Conservation (phyloP, 2,888 invertebrate species). For the Eristalis arbustorum region DNA sequence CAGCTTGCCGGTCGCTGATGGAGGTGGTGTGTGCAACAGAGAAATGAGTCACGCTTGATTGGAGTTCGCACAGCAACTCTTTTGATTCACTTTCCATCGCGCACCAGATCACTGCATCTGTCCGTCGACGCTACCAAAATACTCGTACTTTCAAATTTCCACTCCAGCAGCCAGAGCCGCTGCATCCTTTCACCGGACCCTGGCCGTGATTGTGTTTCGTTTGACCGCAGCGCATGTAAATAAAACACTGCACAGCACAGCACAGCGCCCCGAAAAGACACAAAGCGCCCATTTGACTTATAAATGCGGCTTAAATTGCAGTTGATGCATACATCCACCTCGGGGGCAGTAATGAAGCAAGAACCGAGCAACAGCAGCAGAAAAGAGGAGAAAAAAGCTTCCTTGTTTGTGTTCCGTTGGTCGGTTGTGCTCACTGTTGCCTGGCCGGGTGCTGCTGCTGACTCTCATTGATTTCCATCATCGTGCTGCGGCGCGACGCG, state of each 20-base stretch:
- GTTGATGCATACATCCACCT: slow-evolving; percentile 51
- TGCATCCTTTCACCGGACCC: slow-evolving; percentile 43
- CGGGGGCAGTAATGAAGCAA: slow-evolving; percentile 37
- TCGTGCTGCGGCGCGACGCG: slow-evolving; percentile 32
- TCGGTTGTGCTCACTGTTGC: not conserved
- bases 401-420: slow-evolving; percentile 58
- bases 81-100: slow-evolving; percentile 15
- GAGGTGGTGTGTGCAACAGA: slow-evolving; percentile 27
- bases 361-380: no score
- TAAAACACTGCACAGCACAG: not conserved
- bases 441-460: slow-evolving; percentile 17
- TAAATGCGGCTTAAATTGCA: slow-evolving; percentile 51
- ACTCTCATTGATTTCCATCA: slow-evolving; percentile 63
- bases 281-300: slow-evolving; percentile 53
- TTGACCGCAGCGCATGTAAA: slow-evolving; percentile 13
- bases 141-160: slow-evolving; percentile 14
- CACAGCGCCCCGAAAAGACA: slow-evolving; percentile 26
- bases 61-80: slow-evolving; percentile 40
- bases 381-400: slow-evolving; percentile 48
- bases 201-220: slow-evolving; percentile 44
- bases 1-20: not conserved
- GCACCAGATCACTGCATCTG: not conserved
- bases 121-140: not conserved
- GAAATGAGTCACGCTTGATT: slow-evolving; percentile 29
- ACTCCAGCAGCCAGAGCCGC: slow-evolving; percentile 1